Evolutionary conservation across 2,888 invertebrate species (phyloP).

Genomic region (Cantharis rustica): DNA sequence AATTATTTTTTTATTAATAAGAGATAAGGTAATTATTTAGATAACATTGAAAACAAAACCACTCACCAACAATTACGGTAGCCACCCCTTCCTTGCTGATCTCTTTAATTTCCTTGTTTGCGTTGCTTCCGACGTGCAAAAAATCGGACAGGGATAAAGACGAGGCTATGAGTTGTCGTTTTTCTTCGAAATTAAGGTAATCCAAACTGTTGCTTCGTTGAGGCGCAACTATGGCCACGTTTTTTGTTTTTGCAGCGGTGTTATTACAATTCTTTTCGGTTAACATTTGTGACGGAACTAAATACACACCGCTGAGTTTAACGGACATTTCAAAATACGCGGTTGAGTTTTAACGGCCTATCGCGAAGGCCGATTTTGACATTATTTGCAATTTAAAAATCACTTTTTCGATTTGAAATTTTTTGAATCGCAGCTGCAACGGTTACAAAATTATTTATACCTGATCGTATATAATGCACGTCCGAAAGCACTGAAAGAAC

Average conservation of each 20-base stretch:
- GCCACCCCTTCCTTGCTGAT: constrained; percentile 47
- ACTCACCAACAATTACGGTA: constrained; percentile 53
- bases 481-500: constrained; percentile 17
- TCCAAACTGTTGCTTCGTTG: constrained; percentile 84
- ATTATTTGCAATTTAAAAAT: not conserved
- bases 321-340: constrained; percentile 42
- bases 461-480: constrained; percentile 1
- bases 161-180: constrained; percentile 86
- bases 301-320: constrained; percentile 46
- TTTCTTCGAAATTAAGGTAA: constrained; percentile 90
- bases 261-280: constrained; percentile 43
- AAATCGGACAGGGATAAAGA: constrained; percentile 87
- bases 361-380: not conserved
- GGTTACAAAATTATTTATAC: not conserved
- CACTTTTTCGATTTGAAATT: not conserved
- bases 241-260: constrained; percentile 54
- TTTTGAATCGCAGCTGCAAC: not conserved
- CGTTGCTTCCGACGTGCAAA: constrained; percentile 46
- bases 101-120: constrained; percentile 48
- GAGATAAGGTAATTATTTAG: not conserved
- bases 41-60: not conserved
- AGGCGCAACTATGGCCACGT: constrained; percentile 70
- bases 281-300: constrained; percentile 46
- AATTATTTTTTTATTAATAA: not conserved
- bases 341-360: not conserved